Base-by-base conservation (phyloP, 2,797 vertebrate genomes). In the Sebastes jordani region DNA sequence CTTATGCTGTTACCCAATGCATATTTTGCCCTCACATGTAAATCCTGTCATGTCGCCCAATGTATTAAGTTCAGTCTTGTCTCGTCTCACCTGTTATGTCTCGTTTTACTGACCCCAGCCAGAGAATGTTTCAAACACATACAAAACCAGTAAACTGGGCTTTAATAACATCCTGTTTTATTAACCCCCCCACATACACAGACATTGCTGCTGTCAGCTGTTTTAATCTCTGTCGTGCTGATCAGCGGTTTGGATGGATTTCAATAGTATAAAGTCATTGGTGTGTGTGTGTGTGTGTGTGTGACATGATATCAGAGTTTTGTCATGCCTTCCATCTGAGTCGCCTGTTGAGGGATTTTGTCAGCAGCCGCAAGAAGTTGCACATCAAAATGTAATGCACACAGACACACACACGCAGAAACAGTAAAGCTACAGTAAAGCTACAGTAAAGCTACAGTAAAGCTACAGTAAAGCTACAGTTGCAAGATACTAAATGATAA, bases 321-420 rank as follows among this genome's bases (percentile, higher is more conserved):
- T 81, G 75, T 32, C 70, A 83, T 85, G 64, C 88, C 75, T 90
- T 90, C 78, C 82, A 42, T 80, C 49, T 85, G 86, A 88, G 80
- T 77, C 62, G 20, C 61, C 42, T 49, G 77, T 20, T 1, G 3
- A 73, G 61, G 72, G 81, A 81, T 81, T 78, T 72, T 80, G 69
- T 52, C 54, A 74, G 34, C 59, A 65, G 54, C 64, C 32, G 0
- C 30, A 64, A 75, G 71, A 78, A 42, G 58, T 54, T 1, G 3
- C 64, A 70, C 59, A 52, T 74, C 62, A 64, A 67, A 72, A 63
- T 2, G 16, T 6, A 7, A 74, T n/a, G 7, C 3, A 1, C 22
- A 30, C 59, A 9, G 25, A 22, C 62, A 9, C 25, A 56, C 32
- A 27, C 64, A 34, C 38, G n/a, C 55, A 22, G n/a, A 20, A 27